Percentiles rank a stretch among this genome's conserved stretches.
Evolutionary conservation across 2,113 vertebrate genomes (phyloP).

Genomic region (Eulemur macaco): DNA sequence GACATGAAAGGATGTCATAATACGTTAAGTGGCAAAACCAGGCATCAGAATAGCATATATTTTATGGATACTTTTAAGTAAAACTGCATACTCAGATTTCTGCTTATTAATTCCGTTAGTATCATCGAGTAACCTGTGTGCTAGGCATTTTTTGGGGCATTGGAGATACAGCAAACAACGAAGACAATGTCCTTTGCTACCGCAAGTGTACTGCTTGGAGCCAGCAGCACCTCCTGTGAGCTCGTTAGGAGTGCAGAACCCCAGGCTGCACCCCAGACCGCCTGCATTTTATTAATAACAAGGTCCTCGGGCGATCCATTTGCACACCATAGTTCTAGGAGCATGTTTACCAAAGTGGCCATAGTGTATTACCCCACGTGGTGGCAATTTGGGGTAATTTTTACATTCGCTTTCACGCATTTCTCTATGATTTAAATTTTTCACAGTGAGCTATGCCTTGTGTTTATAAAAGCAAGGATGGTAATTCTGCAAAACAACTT

Average conservation of each 20-base stretch:
- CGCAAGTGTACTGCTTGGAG: not conserved
- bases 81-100: not conserved
- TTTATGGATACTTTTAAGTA: not conserved
- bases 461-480: not conserved
- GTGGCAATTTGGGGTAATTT: not conserved
- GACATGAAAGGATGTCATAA: not conserved
- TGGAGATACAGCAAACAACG: too few species aligned
- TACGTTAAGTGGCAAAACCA: not conserved
- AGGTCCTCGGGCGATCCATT: not conserved
- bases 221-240: not conserved
- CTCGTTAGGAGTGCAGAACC: not conserved
- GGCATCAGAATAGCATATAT: not conserved
- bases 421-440: not conserved
- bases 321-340: not conserved
- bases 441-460: not conserved
- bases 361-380: not conserved
- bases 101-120: not conserved
- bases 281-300: not conserved
- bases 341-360: not conserved
- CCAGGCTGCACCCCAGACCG: not conserved
- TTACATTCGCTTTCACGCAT: not conserved
- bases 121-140: not conserved
- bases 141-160: not conserved
- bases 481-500: not conserved
- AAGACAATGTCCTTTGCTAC: not conserved